phyloP scores from a whole-genome alignment of 1,140 invertebrate species.

The Chironomus striatipennis region DNA sequence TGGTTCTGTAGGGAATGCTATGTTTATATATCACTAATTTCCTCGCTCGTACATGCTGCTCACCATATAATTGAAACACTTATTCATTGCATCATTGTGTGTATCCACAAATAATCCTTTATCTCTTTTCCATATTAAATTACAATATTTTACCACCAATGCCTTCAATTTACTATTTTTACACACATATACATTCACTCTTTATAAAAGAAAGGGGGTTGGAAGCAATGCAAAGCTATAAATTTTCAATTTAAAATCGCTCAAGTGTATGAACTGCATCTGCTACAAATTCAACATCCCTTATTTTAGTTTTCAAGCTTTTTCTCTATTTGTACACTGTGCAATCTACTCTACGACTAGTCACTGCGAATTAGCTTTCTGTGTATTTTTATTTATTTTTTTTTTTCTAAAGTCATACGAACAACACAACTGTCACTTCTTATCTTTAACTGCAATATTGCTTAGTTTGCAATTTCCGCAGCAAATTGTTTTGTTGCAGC shows the following conservation, averaged over 20 bases:
- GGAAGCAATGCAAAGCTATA: not conserved
- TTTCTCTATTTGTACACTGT: too few species aligned
- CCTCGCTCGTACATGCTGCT: too few species aligned
- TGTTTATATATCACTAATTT: too few species aligned
- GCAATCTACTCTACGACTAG: not conserved
- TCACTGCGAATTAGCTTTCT: too few species aligned
- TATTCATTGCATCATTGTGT: not conserved
- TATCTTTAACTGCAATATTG: too few species aligned
- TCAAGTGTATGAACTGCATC: constrained; percentile 6
- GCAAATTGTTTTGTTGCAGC: too few species aligned
- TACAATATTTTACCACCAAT: not conserved
- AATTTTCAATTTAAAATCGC: constrained; percentile 14
- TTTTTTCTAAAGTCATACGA: too few species aligned
- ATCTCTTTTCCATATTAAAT: not conserved
- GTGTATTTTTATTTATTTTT: too few species aligned
- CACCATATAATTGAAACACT: not conserved
- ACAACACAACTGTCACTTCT: too few species aligned
- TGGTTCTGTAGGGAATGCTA: too few species aligned
- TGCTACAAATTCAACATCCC: not conserved
- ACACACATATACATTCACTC: not conserved
- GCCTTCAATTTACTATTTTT: not conserved
- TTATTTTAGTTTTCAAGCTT: not conserved
- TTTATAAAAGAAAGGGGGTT: too few species aligned
- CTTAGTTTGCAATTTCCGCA: too few species aligned
- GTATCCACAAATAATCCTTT: not conserved